phyloP scores from a whole-genome alignment of 2,113 vertebrate species.

The Silurus asotus region DNA sequence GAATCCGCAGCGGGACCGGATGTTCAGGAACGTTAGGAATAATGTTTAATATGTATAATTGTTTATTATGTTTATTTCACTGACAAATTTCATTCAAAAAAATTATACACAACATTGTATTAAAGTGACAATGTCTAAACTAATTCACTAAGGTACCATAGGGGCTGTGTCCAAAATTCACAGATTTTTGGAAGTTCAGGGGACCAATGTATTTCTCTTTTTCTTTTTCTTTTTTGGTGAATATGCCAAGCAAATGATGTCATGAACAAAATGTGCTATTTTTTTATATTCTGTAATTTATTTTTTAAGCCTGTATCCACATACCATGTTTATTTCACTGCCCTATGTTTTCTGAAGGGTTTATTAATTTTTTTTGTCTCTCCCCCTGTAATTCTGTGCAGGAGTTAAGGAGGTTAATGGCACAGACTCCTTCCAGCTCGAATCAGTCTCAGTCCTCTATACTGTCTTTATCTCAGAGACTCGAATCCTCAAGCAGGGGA shows the following conservation, averaged over 20 bases:
- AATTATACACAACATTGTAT: too few relatives aligned
- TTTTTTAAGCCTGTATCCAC: not conserved
- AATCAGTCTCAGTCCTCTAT: conserved; percentile 59
- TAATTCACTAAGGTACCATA: too few relatives aligned
- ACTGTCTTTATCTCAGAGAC: conserved; percentile 65
- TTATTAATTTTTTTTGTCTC: not conserved
- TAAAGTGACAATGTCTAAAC: too few relatives aligned
- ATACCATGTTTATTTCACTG: not conserved
- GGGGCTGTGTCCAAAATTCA: too few relatives aligned
- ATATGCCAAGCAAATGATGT: not conserved
- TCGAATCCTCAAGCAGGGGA: conserved; percentile 61
- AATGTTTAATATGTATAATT: too few relatives aligned
- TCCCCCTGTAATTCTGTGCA: conserved; percentile 55
- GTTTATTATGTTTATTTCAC: too few relatives aligned
- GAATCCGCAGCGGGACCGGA: too few relatives aligned
- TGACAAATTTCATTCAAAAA: too few relatives aligned
- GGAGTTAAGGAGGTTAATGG: conserved; percentile 81
- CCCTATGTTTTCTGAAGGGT: not conserved
- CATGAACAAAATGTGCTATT: not conserved
- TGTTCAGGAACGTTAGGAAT: too few relatives aligned
- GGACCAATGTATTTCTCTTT: not conserved
- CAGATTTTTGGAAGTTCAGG: too few relatives aligned
- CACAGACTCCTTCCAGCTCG: conserved; percentile 64
- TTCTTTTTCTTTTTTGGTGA: not conserved
- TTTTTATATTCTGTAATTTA: not conserved